These are phyloP conservation scores for Iguana delicatissima DNA, from an alignment of 2,797 vertebrate genomes.

Conservation along the genomic window DNA sequence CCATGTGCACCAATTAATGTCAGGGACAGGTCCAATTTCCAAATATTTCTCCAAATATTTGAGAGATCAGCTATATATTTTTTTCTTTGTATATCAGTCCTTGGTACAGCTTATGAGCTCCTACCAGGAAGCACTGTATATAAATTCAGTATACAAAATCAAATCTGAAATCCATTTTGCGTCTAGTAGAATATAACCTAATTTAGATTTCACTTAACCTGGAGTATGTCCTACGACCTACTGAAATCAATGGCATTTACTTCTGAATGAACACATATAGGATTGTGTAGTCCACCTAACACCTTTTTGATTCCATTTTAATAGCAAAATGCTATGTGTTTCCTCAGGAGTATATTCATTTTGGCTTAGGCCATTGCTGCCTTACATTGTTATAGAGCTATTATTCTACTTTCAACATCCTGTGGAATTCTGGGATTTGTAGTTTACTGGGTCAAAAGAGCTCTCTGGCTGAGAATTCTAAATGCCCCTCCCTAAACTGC, in stretches of 20 bases:
- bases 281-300: background rate
- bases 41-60: background rate
- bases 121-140: too few species aligned
- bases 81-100: background rate
- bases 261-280: background rate
- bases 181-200: background rate
- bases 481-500: too few species aligned
- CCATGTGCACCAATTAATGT: background rate
- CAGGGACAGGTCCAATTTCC: background rate
- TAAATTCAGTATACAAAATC: too few species aligned
- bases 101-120: background rate
- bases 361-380: too few species aligned
- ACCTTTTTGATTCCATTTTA: background rate
- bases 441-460: too few species aligned
- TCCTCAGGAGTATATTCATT: too few species aligned
- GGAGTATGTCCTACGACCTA: background rate
- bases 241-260: background rate
- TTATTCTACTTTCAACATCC: too few species aligned
- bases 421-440: too few species aligned
- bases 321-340: background rate
- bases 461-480: too few species aligned
- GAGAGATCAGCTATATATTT: background rate
- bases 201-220: background rate
- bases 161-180: background rate
- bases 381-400: too few species aligned